Conservation (phyloP, 2,888 invertebrate genomes). For the Odontomyia ornata region DNA sequence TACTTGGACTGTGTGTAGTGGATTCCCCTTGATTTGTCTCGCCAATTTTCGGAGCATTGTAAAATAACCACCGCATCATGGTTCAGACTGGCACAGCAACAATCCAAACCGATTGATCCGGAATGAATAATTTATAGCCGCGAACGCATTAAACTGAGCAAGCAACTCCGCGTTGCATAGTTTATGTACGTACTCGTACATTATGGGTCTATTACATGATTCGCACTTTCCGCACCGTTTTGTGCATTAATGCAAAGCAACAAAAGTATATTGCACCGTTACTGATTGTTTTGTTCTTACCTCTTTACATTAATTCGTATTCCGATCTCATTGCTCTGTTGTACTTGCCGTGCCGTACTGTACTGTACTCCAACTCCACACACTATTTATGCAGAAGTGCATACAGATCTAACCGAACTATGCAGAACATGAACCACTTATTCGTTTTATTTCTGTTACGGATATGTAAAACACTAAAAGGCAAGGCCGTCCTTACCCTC, state of each 20-base stretch:
- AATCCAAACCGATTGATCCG: too few species aligned
- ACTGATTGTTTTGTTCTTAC: slow-evolving; percentile 17
- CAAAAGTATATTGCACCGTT: background rate
- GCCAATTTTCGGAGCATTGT: too few species aligned
- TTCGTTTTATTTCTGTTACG: background rate
- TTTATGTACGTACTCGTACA: background rate
- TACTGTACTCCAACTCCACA: background rate
- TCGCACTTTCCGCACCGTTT: background rate
- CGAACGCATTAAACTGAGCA: too few species aligned
- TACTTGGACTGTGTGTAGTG: too few species aligned
- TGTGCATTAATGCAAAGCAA: slow-evolving; percentile 9
- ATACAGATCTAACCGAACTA: background rate
- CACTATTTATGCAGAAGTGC: background rate
- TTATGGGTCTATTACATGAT: background rate
- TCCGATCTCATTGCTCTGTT: slow-evolving; percentile 9
- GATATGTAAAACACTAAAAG: background rate
- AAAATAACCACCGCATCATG: too few species aligned
- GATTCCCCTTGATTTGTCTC: too few species aligned
- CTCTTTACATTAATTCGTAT: slow-evolving; percentile 23
- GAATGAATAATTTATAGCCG: too few species aligned
- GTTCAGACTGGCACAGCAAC: too few species aligned
- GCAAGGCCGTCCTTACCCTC: slow-evolving; percentile 7
- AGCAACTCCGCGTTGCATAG: too few species aligned
- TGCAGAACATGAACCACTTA: background rate
- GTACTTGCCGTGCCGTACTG: background rate